Conservation (phyloP, 35 echinoderm and acorn worm genomes). For the Holothuria glaberrima region DNA sequence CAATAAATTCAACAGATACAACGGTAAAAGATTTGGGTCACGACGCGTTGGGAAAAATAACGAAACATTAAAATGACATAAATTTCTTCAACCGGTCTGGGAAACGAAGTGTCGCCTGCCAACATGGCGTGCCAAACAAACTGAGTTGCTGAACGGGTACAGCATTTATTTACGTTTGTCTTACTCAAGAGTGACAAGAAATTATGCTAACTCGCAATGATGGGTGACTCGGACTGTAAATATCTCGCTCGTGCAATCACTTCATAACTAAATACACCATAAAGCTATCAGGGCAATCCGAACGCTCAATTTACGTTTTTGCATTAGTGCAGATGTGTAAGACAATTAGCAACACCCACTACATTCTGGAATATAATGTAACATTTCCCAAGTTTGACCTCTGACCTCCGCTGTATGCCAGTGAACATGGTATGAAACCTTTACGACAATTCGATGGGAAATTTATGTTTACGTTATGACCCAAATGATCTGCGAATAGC, state of each 20-base stretch:
- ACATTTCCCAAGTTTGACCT: no score
- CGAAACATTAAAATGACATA: slow-evolving; percentile 53
- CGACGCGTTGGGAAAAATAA: slow-evolving; percentile 34
- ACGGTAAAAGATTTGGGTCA: slow-evolving; percentile 35
- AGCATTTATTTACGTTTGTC: slow-evolving; percentile 24
- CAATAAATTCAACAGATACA: slow-evolving; percentile 22
- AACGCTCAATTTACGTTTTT: slow-evolving; percentile 25
- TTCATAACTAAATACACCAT: not conserved
- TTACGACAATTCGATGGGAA: no score
- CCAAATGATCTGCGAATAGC: no score
- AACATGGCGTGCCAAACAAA: slow-evolving; percentile 47
- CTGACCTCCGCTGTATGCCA: no score
- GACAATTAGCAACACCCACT: slow-evolving; percentile 26
- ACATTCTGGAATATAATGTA: no score
- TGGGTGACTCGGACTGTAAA: slow-evolving; percentile 28
- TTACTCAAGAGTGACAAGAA: slow-evolving; percentile 10
- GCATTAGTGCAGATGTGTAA: slow-evolving; percentile 20
- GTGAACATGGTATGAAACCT: no score
- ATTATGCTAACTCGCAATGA: slow-evolving; percentile 4
- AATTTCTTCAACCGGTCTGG: slow-evolving; percentile 9
- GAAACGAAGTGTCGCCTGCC: slow-evolving; percentile 9
- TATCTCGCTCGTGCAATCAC: slow-evolving; percentile 13
- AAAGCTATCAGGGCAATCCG: slow-evolving; percentile 12
- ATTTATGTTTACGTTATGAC: no score
- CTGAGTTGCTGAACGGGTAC: slow-evolving; percentile 22